Conservation (phyloP, 2,113 vertebrate genomes). For the Capra hircus region DNA sequence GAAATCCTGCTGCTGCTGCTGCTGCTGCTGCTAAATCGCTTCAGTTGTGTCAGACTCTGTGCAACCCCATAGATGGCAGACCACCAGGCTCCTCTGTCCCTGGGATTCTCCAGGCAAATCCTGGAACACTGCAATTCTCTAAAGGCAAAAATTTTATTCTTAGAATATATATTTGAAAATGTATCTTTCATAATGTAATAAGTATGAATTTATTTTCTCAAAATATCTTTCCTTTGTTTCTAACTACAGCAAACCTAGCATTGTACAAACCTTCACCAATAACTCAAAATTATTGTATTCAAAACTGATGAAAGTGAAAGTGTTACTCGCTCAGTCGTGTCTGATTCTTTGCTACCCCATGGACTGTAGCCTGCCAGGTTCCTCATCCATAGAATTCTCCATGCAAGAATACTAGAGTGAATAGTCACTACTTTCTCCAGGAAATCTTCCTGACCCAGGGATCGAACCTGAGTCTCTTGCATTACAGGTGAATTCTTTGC, state of each 20-base stretch:
- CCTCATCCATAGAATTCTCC: neutral
- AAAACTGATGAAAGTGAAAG: neutral
- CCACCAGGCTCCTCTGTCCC: neutral
- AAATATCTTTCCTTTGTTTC: neutral
- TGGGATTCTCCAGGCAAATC: neutral
- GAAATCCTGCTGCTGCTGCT: neutral
- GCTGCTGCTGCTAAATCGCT: neutral
- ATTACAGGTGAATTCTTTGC: neutral
- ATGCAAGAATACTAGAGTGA: neutral
- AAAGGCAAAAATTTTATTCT: neutral
- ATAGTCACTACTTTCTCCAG: neutral
- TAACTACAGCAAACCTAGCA: neutral
- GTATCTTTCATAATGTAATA: neutral
- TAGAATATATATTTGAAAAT: neutral
- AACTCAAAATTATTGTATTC: neutral
- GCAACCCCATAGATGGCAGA: neutral
- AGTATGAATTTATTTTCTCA: neutral
- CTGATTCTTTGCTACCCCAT: neutral
- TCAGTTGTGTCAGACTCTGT: neutral
- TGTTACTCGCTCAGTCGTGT: neutral
- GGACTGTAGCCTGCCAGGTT: neutral
- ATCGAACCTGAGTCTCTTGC: neutral
- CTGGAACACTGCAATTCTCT: neutral
- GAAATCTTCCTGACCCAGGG: neutral
- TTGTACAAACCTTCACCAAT: neutral